Evolutionary conservation across 2,888 invertebrate genomes (phyloP).

Genomic region (Dexiosoma caninum): DNA sequence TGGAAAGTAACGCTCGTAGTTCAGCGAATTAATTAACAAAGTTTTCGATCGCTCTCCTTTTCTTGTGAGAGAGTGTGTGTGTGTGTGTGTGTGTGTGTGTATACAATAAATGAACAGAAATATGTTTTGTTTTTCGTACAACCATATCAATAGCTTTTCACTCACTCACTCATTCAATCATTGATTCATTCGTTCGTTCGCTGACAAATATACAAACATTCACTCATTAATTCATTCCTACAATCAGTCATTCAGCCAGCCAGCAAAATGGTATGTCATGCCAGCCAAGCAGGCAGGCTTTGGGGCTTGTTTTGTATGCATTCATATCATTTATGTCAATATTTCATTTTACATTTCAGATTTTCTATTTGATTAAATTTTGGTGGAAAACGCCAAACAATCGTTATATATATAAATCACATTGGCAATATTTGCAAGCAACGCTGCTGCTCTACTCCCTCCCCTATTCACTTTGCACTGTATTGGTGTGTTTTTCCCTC

Average conservation of each 20-base stretch:
- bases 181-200: neutral
- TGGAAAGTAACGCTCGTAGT: too few relatives aligned
- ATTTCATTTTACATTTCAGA: slow-evolving; percentile 68
- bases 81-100: too few relatives aligned
- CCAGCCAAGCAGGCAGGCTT: slow-evolving; percentile 33
- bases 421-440: slow-evolving; percentile 43
- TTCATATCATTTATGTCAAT: slow-evolving; percentile 62
- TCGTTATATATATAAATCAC: slow-evolving; percentile 53
- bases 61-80: too few relatives aligned
- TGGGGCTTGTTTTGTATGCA: slow-evolving; percentile 24
- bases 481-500: too few relatives aligned
- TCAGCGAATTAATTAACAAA: neutral
- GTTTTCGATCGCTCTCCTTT: neutral
- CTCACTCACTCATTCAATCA: neutral
- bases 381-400: slow-evolving; percentile 65
- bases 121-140: slow-evolving; percentile 1
- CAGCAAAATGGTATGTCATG: neutral
- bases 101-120: too few relatives aligned
- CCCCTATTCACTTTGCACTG: slow-evolving; percentile 20
- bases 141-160: slow-evolving; percentile 65
- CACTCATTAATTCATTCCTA: neutral
- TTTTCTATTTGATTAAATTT: slow-evolving; percentile 71
- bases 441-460: too few relatives aligned
- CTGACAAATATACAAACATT: neutral
- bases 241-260: slow-evolving; percentile 21